Evolutionary conservation across 2,888 invertebrate species (phyloP).

Genomic region (Uropetala carovei): DNA sequence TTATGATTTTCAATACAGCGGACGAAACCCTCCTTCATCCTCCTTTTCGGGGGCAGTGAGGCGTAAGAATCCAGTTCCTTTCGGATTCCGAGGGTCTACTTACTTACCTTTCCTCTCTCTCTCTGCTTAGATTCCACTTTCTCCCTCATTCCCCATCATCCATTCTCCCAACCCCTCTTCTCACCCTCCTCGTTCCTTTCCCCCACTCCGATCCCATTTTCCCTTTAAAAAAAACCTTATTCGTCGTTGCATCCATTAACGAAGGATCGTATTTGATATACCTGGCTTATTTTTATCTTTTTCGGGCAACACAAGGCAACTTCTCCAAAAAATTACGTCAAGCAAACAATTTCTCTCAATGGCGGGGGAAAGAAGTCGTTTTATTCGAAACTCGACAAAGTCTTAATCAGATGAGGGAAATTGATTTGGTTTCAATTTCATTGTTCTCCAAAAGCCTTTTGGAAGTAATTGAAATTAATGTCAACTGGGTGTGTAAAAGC

Average conservation of each 20-base stretch:
- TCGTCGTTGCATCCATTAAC: neutral
- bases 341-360: no score
- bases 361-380: no score
- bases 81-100: neutral
- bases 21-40: neutral
- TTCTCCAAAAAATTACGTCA: no score
- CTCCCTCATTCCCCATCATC: neutral
- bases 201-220: neutral
- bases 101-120: neutral
- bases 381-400: no score
- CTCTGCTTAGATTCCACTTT: neutral
- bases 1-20: slow-evolving; percentile 12
- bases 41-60: neutral
- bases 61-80: neutral
- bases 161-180: neutral
- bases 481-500: no score
- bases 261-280: neutral
- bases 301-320: neutral
- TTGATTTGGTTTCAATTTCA: no score
- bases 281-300: neutral
- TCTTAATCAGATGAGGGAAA: no score
- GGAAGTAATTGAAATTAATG: no score
- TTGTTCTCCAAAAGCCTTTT: no score
- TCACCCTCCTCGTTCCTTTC: neutral
- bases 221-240: no score